Percentiles rank a stretch among this genome's conserved stretches.
These are phyloP conservation scores for Drosophila kurseongensis DNA, from an alignment of 1,140 invertebrate species.

Conservation along the genomic window DNA sequence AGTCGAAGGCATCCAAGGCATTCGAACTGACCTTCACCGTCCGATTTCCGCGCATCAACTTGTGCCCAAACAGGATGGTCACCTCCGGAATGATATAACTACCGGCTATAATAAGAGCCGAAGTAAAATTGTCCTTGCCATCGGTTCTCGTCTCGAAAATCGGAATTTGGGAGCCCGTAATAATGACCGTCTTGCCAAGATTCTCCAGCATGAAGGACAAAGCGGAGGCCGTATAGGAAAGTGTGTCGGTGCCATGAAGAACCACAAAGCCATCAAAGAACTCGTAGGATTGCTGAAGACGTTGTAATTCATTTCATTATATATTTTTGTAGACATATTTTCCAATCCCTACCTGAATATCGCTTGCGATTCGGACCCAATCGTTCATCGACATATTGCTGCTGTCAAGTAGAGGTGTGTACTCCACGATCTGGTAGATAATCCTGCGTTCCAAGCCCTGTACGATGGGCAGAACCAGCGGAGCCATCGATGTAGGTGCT, in stretches of 20 bases:
- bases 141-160: slow-evolving; percentile 96
- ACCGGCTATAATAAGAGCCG: slow-evolving; percentile 96
- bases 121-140: slow-evolving; percentile 96
- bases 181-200: slow-evolving; percentile 96
- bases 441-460: slow-evolving; percentile 85
- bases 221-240: slow-evolving; percentile 97
- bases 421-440: slow-evolving; percentile 94
- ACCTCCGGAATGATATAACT: slow-evolving; percentile 97
- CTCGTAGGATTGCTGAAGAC: slow-evolving; percentile 90
- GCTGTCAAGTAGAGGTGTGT: slow-evolving; percentile 95
- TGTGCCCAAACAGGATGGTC: slow-evolving; percentile 95
- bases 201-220: slow-evolving; percentile 98
- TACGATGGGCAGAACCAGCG: slow-evolving; percentile 89
- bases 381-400: slow-evolving; percentile 97
- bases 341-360: slow-evolving; percentile 88
- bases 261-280: slow-evolving; percentile 97
- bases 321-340: too few relatives aligned
- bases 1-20: slow-evolving; percentile 94
- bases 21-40: slow-evolving; percentile 93
- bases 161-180: slow-evolving; percentile 96
- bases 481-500: slow-evolving; percentile 84
- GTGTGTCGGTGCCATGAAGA: slow-evolving; percentile 98
- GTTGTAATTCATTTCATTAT: too few relatives aligned
- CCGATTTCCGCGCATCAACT: slow-evolving; percentile 95
- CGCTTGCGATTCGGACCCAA: slow-evolving; percentile 95